Conservation (phyloP, 2,888 invertebrate genomes). For the Lycocerus yunnanus region DNA sequence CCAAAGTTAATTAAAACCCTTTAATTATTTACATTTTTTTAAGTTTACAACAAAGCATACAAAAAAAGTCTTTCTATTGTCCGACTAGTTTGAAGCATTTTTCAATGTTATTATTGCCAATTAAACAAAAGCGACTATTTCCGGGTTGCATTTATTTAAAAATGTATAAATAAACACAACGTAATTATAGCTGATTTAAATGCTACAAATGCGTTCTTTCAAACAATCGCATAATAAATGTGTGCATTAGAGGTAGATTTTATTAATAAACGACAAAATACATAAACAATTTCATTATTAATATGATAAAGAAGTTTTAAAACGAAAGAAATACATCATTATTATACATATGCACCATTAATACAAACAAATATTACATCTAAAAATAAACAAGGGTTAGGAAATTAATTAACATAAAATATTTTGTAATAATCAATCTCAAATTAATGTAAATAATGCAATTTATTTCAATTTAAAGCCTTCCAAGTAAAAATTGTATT, state of each 20-base stretch:
- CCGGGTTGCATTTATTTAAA: background rate
- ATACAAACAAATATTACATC: slow-evolving; percentile 25
- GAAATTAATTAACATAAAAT: slow-evolving; percentile 26
- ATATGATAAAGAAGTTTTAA: slow-evolving; percentile 48
- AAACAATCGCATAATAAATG: background rate
- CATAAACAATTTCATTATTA: slow-evolving; percentile 52
- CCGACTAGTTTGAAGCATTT: background rate
- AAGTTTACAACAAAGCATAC: too few relatives aligned
- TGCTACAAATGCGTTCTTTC: background rate
- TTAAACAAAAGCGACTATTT: background rate
- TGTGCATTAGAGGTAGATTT: slow-evolving; percentile 57
- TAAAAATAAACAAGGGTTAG: slow-evolving; percentile 28
- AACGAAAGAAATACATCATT: slow-evolving; percentile 35
- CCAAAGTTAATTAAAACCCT: too few relatives aligned
- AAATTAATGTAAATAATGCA: background rate
- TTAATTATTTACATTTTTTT: too few relatives aligned
- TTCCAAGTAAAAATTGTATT: slow-evolving; percentile 1
- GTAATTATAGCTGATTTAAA: background rate
- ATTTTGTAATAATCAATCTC: slow-evolving; percentile 1
- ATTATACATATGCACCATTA: slow-evolving; percentile 32
- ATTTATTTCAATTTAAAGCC: background rate
- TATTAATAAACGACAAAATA: slow-evolving; percentile 57
- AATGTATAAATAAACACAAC: background rate
- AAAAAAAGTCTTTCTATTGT: too few relatives aligned
- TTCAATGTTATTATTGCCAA: background rate